Evolutionary conservation across 1,140 invertebrate genomes (phyloP), one percentile per base, ranked within the genome.

Genomic region (Hylaeus volcanicus): DNA sequence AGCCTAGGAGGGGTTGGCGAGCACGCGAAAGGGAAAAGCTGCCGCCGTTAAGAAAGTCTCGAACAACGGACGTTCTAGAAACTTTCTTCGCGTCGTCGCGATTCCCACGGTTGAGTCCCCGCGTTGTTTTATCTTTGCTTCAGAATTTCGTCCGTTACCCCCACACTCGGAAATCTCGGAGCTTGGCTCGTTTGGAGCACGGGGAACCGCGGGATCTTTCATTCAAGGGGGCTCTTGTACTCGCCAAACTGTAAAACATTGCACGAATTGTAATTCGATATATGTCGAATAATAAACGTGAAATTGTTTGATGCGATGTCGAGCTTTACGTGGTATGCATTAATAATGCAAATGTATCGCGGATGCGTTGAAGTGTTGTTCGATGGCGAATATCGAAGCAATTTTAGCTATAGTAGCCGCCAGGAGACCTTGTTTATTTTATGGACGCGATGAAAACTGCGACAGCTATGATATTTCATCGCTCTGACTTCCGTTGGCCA

Each of bases 401-500:
- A 60, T 60, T 45, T 41, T 45, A 60, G 5, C 56, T 72, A 60
- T 72, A 72, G 55, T 15, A 56, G 55, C n/a, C 12, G 3, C n/a
- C 39, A 11, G 26, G 26, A 45, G 43, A 37, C 41, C n/a, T 53
- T 72, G 70, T 60, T 72, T 72, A 9, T 72, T 72, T 72, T 45
- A 72, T 72, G 15, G 55, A 72, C 39, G n/a, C 4, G 43, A 37
- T 37, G 45, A 48, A 48, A n/a, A 26, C n/a, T 45, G 3, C n/a
- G 5, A 60, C 15, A 43, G 55, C 3, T 1, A 11, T 15, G 55
- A 8, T 11, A 56, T 12, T 15, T 56, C 45, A 8, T 6, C 45
- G 8, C 8, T 48, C 45, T 48, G 8, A 48, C 45, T 48, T 48
- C 8, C 45, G 45, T 8, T 48, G 45, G 5, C 45, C 3, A 45